Percentiles rank a stretch among this genome's conserved stretches.
Conservation (phyloP, 2,797 vertebrate genomes). For the Siniperca obscura region DNA sequence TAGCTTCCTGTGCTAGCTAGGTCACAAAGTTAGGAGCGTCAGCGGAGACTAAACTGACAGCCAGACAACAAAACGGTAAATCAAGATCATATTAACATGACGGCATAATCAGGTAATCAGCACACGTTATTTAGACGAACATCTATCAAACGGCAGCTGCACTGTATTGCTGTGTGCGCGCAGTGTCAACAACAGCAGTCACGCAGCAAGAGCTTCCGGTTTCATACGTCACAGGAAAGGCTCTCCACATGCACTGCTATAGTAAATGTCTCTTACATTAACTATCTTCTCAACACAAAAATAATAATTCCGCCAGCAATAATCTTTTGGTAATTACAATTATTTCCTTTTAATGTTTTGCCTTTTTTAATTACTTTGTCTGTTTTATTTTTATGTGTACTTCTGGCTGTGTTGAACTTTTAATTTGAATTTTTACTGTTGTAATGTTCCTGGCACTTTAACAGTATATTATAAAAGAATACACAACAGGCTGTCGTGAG, state of each 20-base stretch:
- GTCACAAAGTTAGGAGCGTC: constrained; percentile 23
- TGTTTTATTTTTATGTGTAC: background rate
- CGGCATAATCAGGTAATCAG: accelerated
- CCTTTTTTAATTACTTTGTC: background rate
- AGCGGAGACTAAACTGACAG: background rate
- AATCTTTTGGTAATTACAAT: background rate
- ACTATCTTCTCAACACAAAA: background rate
- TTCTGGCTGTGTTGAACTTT: background rate
- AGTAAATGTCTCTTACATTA: background rate
- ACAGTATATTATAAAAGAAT: too few relatives aligned
- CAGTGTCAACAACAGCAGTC: constrained; percentile 72
- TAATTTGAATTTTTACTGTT: background rate
- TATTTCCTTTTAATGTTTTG: background rate
- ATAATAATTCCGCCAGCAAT: background rate
- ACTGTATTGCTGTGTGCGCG: background rate
- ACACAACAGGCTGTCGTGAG: background rate
- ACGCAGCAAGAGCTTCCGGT: constrained; percentile 58
- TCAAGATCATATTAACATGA: background rate
- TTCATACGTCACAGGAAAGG: constrained; percentile 57
- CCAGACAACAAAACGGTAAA: background rate
- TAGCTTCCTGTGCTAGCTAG: constrained; percentile 49
- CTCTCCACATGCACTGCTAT: background rate
- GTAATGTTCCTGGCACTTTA: background rate
- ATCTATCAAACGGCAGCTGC: background rate
- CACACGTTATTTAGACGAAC: background rate